Evolutionary conservation across 2,113 vertebrate species (phyloP), one percentile per base, ranked within the genome.

Genomic region (Turnix velox): DNA sequence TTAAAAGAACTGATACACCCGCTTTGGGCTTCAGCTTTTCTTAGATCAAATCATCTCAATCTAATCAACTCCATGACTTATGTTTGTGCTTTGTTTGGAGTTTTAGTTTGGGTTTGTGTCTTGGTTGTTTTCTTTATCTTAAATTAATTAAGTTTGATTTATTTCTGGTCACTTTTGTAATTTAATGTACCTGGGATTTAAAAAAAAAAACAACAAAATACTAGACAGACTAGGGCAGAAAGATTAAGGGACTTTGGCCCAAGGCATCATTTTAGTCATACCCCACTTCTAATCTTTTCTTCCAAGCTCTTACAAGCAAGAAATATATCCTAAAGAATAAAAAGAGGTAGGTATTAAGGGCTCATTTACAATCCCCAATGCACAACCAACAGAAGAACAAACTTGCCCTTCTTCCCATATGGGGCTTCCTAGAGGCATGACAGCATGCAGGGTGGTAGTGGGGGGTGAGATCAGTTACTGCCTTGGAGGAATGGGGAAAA

Each of bases 121-220:
- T n/a, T 12, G 27, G 16, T 3, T 11, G 16, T 35, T 35, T 48
- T 65, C 45, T 65, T 27, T 17, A 24, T 28, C 45, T 92, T 91
- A 63, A 84, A 45, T 31, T 92, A 87, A 96, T 94, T 92, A 62
- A 67, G 51, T 79, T 91, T 94, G 92, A 92, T 95, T 91, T 96
- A 85, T 94, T 95, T 88, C 69, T 87, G 75, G 90, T 94, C 94
- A 89, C 62, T 95, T 87, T 69, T 85, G 46, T 95, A 85, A 97
- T 80, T 81, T 39, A 93, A 96, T 94, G 48, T 95, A 81, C n/a
- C 31, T 45, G 31, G 84, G 52, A 93, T 95, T 95, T 88, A 80
- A 40, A 74, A 88, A 84, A n/a, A n/a, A n/a, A n/a, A n/a, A n/a
- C n/a, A n/a, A n/a, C n/a, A n/a, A n/a, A 81, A 69, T 75, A 18